Evolutionary conservation across 2,888 invertebrate genomes (phyloP), one percentile per base, ranked within the genome.

Genomic region (Therioaphis trifolii): DNA sequence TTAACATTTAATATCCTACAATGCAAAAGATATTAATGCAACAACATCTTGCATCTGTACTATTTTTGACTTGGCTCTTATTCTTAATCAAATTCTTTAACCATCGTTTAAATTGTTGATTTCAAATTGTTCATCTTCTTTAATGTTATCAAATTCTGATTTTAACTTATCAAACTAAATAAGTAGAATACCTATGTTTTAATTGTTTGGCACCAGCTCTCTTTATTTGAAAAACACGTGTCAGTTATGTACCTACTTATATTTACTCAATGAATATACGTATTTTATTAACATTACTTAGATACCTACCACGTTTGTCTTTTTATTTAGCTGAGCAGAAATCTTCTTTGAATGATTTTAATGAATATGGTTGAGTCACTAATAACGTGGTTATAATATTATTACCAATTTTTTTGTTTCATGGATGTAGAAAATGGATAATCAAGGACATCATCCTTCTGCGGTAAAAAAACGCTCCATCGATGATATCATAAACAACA

Each of bases 401-500:
- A 68, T 66, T 35, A 21, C 4, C 21, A 0, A 27, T 15, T 21
- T 66, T 49, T 61, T 66, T 72, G 49, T 72, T 66, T 66, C 5
- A 61, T 61, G 61, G 29, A 46, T 77, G 29, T 29, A 58, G 71
- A 63, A 74, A 15, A 82, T 82, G 82, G 82, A 82, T 14, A 82
- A 82, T 9, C 63, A 61, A 35, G 15, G 40, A 24, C 82, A 74
- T 82, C 82, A 82, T 74, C 49, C 63, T 24, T 72, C 82, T 21
- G 63, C 84, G 2, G 84, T 84, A 12, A 87, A 87, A 85, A 87
- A 87, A 72, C 85, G 86, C 49, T 86, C 87, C 15, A 86, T 91
- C 86, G 91, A 92, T 86, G 91, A 92, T 87, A 91, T 92, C 85
- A 91, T 92, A 84, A 91, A 91, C 86, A 91, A 91, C 86, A 91